A percentile compares a stretch with the other conserved stretches of the same genome.
Evolutionary conservation across 1,140 invertebrate species (phyloP).

Genomic region (Orchesella cincta): DNA sequence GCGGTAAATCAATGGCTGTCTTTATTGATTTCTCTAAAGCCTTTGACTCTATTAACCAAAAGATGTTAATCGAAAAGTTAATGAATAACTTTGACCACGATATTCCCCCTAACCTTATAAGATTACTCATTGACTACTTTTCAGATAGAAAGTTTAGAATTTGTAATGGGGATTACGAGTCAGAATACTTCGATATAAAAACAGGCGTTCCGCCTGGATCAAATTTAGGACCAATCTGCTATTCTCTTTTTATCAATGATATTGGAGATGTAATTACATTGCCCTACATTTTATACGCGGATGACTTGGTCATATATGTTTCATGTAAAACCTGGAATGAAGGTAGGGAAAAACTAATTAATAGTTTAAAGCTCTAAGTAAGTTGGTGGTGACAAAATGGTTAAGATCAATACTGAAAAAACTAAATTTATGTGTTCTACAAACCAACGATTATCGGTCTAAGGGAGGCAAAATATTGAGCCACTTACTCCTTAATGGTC

Average conservation of each 20-base stretch:
- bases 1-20: conserved; percentile 1
- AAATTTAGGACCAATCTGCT: conserved; percentile 50
- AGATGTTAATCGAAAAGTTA: neutral
- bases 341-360: neutral
- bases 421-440: conserved; percentile 32
- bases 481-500: neutral
- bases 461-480: neutral
- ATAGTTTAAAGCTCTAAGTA: neutral
- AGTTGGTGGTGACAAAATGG: conserved; percentile 3
- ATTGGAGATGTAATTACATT: conserved; percentile 36
- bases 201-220: conserved; percentile 53
- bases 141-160: neutral
- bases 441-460: neutral
- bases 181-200: neutral
- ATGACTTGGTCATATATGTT: conserved; percentile 50
- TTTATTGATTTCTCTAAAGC: conserved; percentile 35
- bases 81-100: neutral
- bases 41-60: conserved; percentile 18
- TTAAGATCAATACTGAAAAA: conserved; percentile 27
- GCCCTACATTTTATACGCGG: conserved; percentile 48
- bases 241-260: conserved; percentile 49
- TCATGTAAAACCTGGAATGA: neutral
- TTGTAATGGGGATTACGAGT: neutral
- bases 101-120: neutral
- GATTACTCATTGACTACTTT: neutral